Percentiles rank a stretch among this genome's conserved stretches.
Evolutionary conservation across 2,888 invertebrate species (phyloP).

Genomic region (Lasius platythorax): DNA sequence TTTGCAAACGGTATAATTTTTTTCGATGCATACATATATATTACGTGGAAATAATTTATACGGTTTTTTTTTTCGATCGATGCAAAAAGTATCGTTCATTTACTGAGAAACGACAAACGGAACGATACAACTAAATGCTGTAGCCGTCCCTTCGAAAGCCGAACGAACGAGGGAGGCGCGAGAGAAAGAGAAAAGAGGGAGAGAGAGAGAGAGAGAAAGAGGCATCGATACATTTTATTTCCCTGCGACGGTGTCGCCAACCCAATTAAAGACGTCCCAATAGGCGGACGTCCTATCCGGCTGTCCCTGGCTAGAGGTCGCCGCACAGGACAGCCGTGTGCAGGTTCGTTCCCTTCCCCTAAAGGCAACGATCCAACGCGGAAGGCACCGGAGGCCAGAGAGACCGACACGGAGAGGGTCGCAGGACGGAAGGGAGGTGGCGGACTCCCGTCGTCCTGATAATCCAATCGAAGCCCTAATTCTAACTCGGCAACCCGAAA

Average conservation of each 20-base stretch:
- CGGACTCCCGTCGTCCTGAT: constrained; percentile 79
- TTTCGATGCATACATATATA: background rate
- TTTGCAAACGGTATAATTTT: background rate
- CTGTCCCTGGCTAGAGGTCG: constrained; percentile 64
- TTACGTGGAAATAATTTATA: background rate
- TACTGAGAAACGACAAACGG: constrained; percentile 26
- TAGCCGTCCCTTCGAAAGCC: constrained; percentile 36
- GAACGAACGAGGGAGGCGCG: constrained; percentile 56
- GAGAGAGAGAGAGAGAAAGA: constrained; percentile 63
- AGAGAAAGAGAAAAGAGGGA: constrained; percentile 16
- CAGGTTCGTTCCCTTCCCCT: constrained; percentile 63
- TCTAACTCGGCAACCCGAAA: constrained; percentile 84
- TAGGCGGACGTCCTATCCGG: constrained; percentile 75
- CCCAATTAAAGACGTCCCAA: constrained; percentile 86
- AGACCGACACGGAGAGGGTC: constrained; percentile 58
- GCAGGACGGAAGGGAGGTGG: constrained; percentile 50
- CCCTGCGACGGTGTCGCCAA: constrained; percentile 81
- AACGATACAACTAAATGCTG: constrained; percentile 51
- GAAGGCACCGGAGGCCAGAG: constrained; percentile 78
- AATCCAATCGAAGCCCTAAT: constrained; percentile 86
- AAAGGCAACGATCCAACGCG: constrained; percentile 77
- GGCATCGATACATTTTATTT: constrained; percentile 82
- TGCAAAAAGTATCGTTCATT: constrained; percentile 19
- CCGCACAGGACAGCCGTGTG: constrained; percentile 60
- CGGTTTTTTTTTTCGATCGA: background rate